Evolutionary conservation across 1,140 invertebrate genomes (phyloP), one percentile per base, ranked within the genome.

Genomic region (Sesamia nonagrioides): DNA sequence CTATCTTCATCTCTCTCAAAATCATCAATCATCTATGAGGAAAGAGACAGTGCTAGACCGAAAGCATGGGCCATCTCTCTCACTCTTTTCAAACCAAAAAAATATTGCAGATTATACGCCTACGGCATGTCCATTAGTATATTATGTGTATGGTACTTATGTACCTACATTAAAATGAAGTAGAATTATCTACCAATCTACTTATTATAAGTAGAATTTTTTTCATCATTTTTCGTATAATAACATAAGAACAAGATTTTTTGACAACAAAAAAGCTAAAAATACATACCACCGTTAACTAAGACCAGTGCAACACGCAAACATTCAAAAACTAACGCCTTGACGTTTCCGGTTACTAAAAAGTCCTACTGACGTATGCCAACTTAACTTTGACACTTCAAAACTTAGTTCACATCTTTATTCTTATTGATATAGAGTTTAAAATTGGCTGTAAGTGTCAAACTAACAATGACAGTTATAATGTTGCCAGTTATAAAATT

Each of bases 291-390:
- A 78, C 82, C 73, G 79, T 79, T 78, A 81, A n/a, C n/a, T 40
- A 40, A 54, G 45, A 73, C 61, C 77, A 37, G 72, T 66, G 76
- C 85, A 87, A 85, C 86, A 89, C 88, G 86, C 82, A 82, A 87
- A 83, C 81, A 73, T 84, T 86, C 78, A 86, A 90, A 88, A 86
- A 86, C 84, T 80, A 86, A 89, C 86, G 77, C 88, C 87, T 85
- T 91, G 89, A 91, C 89, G 83, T 91, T 91, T 91, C 89, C 89
- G 89, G 84, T 86, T 86, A 86, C 88, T 86, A 84, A 84, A 83
- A 85, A 82, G 82, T 40, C 73, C 75, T 73, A 85, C 82, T 84
- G 85, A 86, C 84, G 63, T 82, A 83, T 69, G 77, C 79, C 73
- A 81, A 83, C 45, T 48, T 78, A 58, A 79, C 33, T 52, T 63